Evolutionary conservation across 2,797 vertebrate genomes (phyloP), one percentile per base, ranked within the genome.

Genomic region (Chaetodon trifasciatus): DNA sequence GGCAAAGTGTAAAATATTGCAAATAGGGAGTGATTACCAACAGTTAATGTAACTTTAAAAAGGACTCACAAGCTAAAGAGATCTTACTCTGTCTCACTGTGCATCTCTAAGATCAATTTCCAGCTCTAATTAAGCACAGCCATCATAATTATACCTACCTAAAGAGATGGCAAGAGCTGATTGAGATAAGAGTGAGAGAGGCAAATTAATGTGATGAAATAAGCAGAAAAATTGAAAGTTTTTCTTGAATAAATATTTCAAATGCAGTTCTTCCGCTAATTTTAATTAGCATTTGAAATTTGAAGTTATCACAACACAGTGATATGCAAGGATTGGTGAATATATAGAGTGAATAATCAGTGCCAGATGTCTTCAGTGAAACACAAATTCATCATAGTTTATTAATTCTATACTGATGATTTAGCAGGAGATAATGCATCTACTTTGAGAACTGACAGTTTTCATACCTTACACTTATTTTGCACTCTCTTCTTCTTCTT

Each of bases 391-490:
- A 28, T 52, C 6, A 56, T 21, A 12, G 28, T 9, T 70, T 32
- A 4, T 63, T 24, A 44, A 40, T 5, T 4, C 7, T 49, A 8
- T 52, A 19, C 21, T 49, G 19, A 63, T 56, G 23, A 23, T 64
- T 46, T 39, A 23, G 39, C 17, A 17, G 49, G 15, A 24, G n/a
- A 62, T 21, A 6, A 17, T 17, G 1, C 2, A 15, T 68, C 10
- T 28, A 13, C 4, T 70, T 46, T 13, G 17, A 44, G 24, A 75
- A 3, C 8, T 24, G 5, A 13, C 8, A 15, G 60, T 56, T 87
- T 65, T 79, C 88, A 85, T 90, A 97, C 97, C 96, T 93, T 78
- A 0, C 67, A 74, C 70, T 95, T 92, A 37, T 92, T 91, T 82
- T 82, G 91, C 46, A 88, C 94, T 15, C 78, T n/a, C n/a, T n/a